Conservation (phyloP, 2,113 vertebrate genomes). For the Serinus canaria region DNA sequence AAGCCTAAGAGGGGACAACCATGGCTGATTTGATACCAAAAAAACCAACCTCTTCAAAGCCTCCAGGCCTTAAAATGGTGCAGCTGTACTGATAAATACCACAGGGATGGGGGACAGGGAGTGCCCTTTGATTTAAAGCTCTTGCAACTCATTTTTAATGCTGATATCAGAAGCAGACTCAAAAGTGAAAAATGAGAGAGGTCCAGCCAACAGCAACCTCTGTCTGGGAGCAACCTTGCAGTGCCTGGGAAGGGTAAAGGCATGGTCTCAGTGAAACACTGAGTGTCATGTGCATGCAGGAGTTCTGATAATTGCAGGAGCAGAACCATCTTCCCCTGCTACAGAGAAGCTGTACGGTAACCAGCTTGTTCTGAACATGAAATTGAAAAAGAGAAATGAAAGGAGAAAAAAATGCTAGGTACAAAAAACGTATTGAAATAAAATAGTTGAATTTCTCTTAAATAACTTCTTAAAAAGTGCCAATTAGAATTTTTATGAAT, state of each 20-base stretch:
- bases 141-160: background rate
- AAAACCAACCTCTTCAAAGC: background rate
- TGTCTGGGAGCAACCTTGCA: background rate
- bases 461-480: background rate
- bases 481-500: background rate
- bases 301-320: background rate
- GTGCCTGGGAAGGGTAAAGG: background rate
- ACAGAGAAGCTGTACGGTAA: background rate
- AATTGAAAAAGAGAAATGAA: background rate
- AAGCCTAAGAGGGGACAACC: background rate
- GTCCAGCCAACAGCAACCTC: background rate
- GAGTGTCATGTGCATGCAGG: background rate
- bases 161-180: background rate
- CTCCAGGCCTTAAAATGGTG: background rate
- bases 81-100: background rate
- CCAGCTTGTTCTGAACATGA: background rate
- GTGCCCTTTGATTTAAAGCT: background rate
- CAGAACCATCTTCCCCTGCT: background rate
- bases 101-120: rapidly evolving
- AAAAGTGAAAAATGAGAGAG: background rate
- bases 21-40: background rate
- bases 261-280: background rate
- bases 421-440: background rate
- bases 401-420: background rate
- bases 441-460: background rate